Evolutionary conservation across 2,797 vertebrate species (phyloP).

Genomic region (Microcaecilia unicolor): DNA sequence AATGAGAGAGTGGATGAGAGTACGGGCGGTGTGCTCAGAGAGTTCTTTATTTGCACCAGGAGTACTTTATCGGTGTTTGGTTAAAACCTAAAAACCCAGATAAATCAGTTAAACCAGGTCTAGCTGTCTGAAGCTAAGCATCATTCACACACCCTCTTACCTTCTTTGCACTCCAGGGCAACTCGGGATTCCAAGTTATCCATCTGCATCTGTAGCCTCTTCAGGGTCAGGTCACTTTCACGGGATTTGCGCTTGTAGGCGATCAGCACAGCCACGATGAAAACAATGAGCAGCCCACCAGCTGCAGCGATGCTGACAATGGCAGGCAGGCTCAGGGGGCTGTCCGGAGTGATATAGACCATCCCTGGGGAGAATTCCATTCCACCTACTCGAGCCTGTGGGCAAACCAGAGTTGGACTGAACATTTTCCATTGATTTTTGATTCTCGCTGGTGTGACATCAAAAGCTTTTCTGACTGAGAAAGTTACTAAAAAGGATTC

Average conservation of each 20-base stretch:
- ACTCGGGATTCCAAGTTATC: constrained; percentile 98
- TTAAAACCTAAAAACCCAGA: too few species aligned
- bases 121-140: too few species aligned
- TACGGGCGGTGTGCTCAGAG: too few species aligned
- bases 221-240: constrained; percentile 91
- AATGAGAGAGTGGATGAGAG: too few species aligned
- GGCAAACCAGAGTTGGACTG: background rate
- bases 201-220: constrained; percentile 98
- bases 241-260: constrained; percentile 96
- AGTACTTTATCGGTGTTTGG: too few species aligned
- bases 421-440: too few species aligned
- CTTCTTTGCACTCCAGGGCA: constrained; percentile 96
- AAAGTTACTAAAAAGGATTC: background rate
- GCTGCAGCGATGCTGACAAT: constrained; percentile 91
- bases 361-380: constrained; percentile 92
- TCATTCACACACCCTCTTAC: constrained; percentile 51
- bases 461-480: too few species aligned
- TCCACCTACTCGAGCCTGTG: constrained; percentile 86
- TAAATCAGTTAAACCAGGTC: too few species aligned
- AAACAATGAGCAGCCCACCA: constrained; percentile 85
- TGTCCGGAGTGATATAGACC: constrained; percentile 93
- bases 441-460: too few species aligned
- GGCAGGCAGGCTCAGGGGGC: constrained; percentile 87
- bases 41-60: too few species aligned
- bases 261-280: constrained; percentile 91